A percentile compares a stretch with the other conserved stretches of the same genome.
Conservation (phyloP, 2,113 vertebrate species). For the Anhinga anhinga region DNA sequence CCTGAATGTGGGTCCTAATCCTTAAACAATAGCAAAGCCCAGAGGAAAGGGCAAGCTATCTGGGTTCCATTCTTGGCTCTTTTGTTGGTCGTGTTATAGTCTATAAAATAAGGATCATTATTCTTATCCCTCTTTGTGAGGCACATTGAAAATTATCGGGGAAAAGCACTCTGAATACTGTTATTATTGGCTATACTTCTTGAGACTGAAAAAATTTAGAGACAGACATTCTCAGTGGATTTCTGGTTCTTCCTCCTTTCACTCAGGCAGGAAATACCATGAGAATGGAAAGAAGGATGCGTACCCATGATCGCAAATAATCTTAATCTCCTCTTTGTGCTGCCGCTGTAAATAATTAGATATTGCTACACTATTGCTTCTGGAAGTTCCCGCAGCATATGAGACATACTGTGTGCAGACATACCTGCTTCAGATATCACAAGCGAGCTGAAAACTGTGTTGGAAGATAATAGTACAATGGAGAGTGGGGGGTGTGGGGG, state of each 20-base stretch:
- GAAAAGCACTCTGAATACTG: constrained; percentile 51
- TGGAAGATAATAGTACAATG: not conserved
- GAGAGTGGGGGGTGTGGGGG: not conserved
- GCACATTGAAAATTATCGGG: constrained; percentile 58
- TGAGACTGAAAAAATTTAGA: constrained; percentile 20
- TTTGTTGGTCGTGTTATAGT: constrained; percentile 32
- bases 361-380: not conserved
- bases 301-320: constrained; percentile 48
- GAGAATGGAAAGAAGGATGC: constrained; percentile 56
- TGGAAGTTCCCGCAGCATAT: not conserved
- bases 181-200: constrained; percentile 63
- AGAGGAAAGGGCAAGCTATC: constrained; percentile 51
- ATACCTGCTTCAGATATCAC: not conserved
- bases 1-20: constrained; percentile 62
- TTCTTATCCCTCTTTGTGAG: constrained; percentile 50
- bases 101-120: constrained; percentile 60
- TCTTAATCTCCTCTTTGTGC: constrained; percentile 31
- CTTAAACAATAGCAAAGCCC: constrained; percentile 50
- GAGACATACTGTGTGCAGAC: not conserved
- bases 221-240: constrained; percentile 59
- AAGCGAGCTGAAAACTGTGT: not conserved
- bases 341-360: constrained; percentile 19
- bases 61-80: constrained; percentile 38
- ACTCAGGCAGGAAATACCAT: constrained; percentile 56
- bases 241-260: constrained; percentile 65